phyloP scores from a whole-genome alignment of 1,140 invertebrate genomes.

The Dinoponera quadriceps region DNA sequence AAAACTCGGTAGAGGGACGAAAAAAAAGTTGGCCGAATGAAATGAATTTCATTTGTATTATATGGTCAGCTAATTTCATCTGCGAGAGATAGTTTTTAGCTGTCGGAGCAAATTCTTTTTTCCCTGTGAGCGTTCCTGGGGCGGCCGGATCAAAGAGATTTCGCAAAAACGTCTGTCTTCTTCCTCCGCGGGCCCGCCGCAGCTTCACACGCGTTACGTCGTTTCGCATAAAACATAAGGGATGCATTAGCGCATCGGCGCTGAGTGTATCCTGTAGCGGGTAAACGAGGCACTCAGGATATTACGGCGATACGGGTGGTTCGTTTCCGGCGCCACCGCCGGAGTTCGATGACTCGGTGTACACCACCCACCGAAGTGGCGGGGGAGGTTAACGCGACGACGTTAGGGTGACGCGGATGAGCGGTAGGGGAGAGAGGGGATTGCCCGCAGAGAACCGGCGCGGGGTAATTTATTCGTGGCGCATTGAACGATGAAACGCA shows the following conservation, averaged over 20 bases:
- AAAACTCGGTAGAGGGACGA: too few relatives aligned
- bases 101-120: too few relatives aligned
- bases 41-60: too few relatives aligned
- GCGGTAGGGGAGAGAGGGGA: neutral
- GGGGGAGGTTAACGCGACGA: constrained; percentile 32
- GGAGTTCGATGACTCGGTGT: constrained; percentile 54
- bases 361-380: neutral
- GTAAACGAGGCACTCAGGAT: constrained; percentile 60
- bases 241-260: constrained; percentile 2
- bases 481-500: constrained; percentile 60
- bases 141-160: too few relatives aligned
- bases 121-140: neutral
- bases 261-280: constrained; percentile 9
- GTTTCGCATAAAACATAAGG: constrained; percentile 22
- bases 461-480: constrained; percentile 49
- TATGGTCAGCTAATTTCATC: too few relatives aligned
- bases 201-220: neutral
- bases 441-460: constrained; percentile 31
- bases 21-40: too few relatives aligned
- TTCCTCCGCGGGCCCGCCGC: too few relatives aligned
- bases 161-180: neutral
- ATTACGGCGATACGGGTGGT: constrained; percentile 52
- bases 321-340: constrained; percentile 43
- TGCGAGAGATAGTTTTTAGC: too few relatives aligned
- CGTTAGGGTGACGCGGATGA: constrained; percentile 34